A percentile compares a stretch with the other conserved stretches of the same genome.
Evolutionary conservation across 2,888 invertebrate species (phyloP).

Genomic region (Seira ritae): DNA sequence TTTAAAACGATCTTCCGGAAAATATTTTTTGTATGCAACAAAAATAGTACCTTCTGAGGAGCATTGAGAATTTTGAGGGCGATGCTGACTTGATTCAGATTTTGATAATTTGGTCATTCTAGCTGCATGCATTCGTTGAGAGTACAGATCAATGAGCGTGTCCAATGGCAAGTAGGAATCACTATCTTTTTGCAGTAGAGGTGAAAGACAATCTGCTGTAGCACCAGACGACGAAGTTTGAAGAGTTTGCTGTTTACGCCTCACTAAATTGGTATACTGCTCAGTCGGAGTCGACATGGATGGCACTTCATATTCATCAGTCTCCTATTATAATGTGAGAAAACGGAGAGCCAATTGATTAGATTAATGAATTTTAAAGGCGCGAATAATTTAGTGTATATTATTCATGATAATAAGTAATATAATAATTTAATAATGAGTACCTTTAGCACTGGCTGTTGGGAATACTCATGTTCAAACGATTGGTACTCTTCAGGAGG

Average conservation of each 20-base stretch:
- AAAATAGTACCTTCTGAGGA: too few relatives aligned
- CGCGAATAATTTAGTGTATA: too few relatives aligned
- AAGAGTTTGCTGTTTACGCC: background rate
- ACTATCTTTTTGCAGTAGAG: conserved; percentile 20
- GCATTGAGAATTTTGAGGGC: too few relatives aligned
- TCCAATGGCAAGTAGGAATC: conserved; percentile 19
- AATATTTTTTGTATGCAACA: too few relatives aligned
- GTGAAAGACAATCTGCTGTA: conserved; percentile 32
- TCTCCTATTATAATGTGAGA: too few relatives aligned
- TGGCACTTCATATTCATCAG: background rate
- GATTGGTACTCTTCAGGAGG: conserved; percentile 43
- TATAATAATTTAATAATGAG: too few relatives aligned
- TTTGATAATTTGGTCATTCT: background rate
- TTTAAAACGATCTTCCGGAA: too few relatives aligned
- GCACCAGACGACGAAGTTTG: background rate
- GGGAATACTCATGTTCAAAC: conserved; percentile 36
- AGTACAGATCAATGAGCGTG: conserved; percentile 32
- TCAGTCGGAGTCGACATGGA: conserved; percentile 48
- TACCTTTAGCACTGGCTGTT: conserved; percentile 13
- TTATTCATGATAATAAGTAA: too few relatives aligned
- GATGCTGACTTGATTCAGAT: too few relatives aligned
- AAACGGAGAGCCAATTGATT: too few relatives aligned
- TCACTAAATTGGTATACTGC: conserved; percentile 26
- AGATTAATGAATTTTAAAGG: too few relatives aligned
- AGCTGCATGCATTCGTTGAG: conserved; percentile 18